These are phyloP conservation scores for Drosophila lini DNA, from an alignment of 1,140 invertebrate genomes.

Conservation along the genomic window DNA sequence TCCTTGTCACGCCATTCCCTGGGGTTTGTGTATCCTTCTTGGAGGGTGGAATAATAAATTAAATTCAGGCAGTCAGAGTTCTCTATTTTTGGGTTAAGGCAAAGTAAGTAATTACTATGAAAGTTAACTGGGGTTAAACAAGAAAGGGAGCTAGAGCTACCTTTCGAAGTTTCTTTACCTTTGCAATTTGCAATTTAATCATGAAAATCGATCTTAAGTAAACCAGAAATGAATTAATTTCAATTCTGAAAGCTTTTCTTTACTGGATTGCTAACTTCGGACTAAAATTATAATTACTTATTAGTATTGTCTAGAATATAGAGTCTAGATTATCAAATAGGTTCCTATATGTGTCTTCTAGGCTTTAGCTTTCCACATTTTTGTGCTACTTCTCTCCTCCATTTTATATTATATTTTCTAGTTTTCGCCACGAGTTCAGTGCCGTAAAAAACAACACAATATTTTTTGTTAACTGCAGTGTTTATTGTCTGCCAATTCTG, in stretches of 20 bases:
- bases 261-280: no score
- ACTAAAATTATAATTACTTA: no score
- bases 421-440: neutral
- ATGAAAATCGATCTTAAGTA: no score
- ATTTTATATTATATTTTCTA: slow-evolving; percentile 1
- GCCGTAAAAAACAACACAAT: neutral
- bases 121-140: neutral
- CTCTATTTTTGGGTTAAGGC: neutral
- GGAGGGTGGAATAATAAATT: slow-evolving; percentile 7
- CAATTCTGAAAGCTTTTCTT: no score
- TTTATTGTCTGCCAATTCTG: slow-evolving; percentile 7
- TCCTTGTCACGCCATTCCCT: slow-evolving; percentile 22
- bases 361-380: neutral
- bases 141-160: neutral
- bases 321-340: neutral
- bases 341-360: neutral
- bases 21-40: neutral
- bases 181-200: no score
- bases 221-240: no score
- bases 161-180: no score
- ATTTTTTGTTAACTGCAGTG: slow-evolving; percentile 8
- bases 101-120: slow-evolving; percentile 9
- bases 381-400: no score
- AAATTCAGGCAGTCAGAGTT: slow-evolving; percentile 6
- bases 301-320: no score